phyloP scores from a whole-genome alignment of 1,140 invertebrate species.

The Brachionus manjavacas region DNA sequence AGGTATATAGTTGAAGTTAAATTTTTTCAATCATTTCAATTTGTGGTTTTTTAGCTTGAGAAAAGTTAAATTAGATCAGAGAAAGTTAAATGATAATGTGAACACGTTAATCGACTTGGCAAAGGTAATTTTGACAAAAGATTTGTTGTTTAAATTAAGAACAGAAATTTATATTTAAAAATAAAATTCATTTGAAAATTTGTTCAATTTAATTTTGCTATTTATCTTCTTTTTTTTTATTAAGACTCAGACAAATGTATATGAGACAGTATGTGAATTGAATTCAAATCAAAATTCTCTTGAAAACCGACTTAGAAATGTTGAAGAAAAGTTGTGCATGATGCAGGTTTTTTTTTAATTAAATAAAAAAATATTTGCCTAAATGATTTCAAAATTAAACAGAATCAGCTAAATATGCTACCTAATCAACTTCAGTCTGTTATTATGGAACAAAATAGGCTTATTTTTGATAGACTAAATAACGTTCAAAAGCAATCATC shows the following conservation, averaged over 20 bases:
- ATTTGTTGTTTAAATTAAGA: too few species aligned
- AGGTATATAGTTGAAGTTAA: constrained; percentile 64
- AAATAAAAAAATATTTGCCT: not conserved
- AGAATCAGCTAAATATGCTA: constrained; percentile 27
- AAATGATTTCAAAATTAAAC: not conserved
- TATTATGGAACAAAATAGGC: constrained; percentile 19
- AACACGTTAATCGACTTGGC: constrained; percentile 40
- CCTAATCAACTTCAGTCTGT: constrained; percentile 25
- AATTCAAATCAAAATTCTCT: constrained; percentile 24
- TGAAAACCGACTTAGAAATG: constrained; percentile 22
- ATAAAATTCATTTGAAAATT: not conserved
- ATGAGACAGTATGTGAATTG: constrained; percentile 38
- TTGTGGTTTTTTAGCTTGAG: constrained; percentile 1
- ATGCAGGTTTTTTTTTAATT: not conserved
- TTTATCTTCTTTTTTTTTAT: too few species aligned
- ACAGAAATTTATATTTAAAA: not conserved
- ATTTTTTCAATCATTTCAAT: not conserved
- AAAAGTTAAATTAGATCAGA: constrained; percentile 43
- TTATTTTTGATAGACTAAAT: not conserved
- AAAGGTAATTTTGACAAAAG: not conserved
- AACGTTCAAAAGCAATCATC: constrained; percentile 31
- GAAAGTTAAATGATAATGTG: constrained; percentile 42
- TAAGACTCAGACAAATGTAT: constrained; percentile 36
- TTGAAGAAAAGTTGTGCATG: constrained; percentile 31
- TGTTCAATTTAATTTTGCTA: not conserved